These are phyloP conservation scores for Lithophane socia DNA, from an alignment of 2,888 invertebrate genomes.

Conservation along the genomic window DNA sequence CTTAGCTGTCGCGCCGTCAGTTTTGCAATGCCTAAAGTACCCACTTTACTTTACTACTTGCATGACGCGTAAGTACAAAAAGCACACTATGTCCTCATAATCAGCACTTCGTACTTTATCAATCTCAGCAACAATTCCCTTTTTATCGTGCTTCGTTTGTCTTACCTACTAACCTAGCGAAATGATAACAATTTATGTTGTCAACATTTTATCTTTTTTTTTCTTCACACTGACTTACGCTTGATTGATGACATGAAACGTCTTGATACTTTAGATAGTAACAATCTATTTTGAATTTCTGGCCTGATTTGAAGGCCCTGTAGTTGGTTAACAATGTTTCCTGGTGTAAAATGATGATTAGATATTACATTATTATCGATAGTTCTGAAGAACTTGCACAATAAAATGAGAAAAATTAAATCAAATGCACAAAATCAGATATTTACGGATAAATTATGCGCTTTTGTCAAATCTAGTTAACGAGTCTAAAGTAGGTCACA, in stretches of 20 bases:
- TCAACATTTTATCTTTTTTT: conserved; percentile 60
- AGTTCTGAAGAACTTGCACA: neutral
- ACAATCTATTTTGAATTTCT: conserved; percentile 44
- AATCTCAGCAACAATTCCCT: conserved; percentile 50
- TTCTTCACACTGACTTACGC: conserved; percentile 67
- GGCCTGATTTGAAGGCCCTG: conserved; percentile 46
- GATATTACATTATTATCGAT: conserved; percentile 7
- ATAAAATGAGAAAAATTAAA: neutral
- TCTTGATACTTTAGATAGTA: conserved; percentile 58
- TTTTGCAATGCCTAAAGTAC: conserved; percentile 14
- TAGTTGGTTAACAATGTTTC: conserved; percentile 18
- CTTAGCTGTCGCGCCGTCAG: neutral
- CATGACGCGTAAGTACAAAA: conserved; percentile 1
- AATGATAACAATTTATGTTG: conserved; percentile 70
- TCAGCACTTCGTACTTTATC: conserved; percentile 59
- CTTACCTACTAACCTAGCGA: conserved; percentile 85
- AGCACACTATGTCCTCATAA: conserved; percentile 35
- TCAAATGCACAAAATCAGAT: neutral
- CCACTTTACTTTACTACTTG: neutral
- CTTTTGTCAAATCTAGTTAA: neutral
- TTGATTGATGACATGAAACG: conserved; percentile 78
- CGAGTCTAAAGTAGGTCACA: conserved; percentile 17
- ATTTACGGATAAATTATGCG: neutral
- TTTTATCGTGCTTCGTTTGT: conserved; percentile 64
- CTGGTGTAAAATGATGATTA: conserved; percentile 13